phyloP scores from a whole-genome alignment of 2,113 vertebrate genomes.

The Neogale vison region DNA sequence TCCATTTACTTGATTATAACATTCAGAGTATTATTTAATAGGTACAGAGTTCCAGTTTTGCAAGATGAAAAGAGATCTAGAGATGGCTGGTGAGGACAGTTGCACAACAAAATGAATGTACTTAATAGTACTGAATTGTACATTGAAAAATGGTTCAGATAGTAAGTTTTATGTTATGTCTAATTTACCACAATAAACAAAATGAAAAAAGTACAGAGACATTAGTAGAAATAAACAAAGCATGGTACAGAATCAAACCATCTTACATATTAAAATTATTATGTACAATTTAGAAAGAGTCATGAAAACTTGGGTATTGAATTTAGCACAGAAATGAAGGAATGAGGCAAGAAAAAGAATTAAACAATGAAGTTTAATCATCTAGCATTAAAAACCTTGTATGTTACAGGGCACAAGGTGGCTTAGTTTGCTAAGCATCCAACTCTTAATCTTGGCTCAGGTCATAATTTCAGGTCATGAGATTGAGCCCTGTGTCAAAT shows the following conservation, averaged over 20 bases:
- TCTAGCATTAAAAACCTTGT: not conserved
- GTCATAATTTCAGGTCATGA: no score
- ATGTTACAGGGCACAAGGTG: not conserved
- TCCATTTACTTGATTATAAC: not conserved
- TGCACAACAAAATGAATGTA: not conserved
- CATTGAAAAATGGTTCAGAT: not conserved
- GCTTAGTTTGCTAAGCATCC: no score
- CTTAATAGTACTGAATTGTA: not conserved
- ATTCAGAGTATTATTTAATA: not conserved
- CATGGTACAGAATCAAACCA: not conserved
- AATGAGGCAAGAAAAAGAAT: not conserved
- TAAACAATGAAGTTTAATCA: not conserved
- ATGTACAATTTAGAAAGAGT: constrained; percentile 6
- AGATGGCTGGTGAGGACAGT: not conserved
- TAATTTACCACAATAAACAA: not conserved
- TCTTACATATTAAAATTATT: not conserved
- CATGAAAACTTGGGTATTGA: not conserved
- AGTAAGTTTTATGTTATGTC: not conserved
- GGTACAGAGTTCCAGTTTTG: not conserved
- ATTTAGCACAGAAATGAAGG: not conserved
- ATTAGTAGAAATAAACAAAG: not conserved
- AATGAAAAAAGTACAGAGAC: not conserved
- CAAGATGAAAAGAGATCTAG: not conserved
- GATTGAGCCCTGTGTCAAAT: no score
- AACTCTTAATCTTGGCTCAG: no score